Conservation (phyloP, 1,140 invertebrate species). For the Papilio aristodemus region DNA sequence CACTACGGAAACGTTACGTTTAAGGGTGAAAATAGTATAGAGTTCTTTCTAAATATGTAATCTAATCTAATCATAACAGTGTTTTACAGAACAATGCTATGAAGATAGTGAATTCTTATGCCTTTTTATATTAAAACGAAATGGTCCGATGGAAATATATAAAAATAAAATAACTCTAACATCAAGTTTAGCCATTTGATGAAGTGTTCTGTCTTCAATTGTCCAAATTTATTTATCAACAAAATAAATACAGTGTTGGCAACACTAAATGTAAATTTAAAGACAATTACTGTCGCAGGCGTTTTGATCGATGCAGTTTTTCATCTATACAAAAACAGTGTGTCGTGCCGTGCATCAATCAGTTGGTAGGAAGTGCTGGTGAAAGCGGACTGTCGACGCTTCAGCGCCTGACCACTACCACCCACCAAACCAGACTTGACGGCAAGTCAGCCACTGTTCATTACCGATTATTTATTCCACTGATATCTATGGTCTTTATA, state of each 20-base stretch:
- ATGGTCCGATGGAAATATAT: too few species aligned
- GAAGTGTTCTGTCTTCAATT: too few species aligned
- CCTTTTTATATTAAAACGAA: too few species aligned
- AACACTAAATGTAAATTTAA: background rate
- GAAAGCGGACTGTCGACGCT: conserved; percentile 46
- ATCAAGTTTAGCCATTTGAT: too few species aligned
- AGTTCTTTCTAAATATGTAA: too few species aligned
- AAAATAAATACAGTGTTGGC: background rate
- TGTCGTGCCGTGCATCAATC: conserved; percentile 38
- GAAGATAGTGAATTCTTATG: too few species aligned
- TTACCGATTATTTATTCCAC: background rate
- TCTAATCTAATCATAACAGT: too few species aligned
- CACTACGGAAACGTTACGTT: conserved; percentile 1
- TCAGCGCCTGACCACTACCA: background rate
- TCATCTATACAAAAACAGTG: conserved; percentile 13
- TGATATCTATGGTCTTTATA: conserved; percentile 2
- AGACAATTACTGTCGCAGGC: background rate
- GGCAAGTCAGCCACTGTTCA: too few species aligned
- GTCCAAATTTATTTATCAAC: background rate
- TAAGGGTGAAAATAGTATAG: too few species aligned
- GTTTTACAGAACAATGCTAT: too few species aligned
- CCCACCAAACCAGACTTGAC: background rate
- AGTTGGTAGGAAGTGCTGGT: conserved; percentile 48
- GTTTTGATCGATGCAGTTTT: conserved; percentile 4
- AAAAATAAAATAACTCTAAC: too few species aligned